Percentiles rank a stretch among this genome's conserved stretches.
These are phyloP conservation scores for Parnassius orleans DNA, from an alignment of 2,888 invertebrate species.

Conservation along the genomic window DNA sequence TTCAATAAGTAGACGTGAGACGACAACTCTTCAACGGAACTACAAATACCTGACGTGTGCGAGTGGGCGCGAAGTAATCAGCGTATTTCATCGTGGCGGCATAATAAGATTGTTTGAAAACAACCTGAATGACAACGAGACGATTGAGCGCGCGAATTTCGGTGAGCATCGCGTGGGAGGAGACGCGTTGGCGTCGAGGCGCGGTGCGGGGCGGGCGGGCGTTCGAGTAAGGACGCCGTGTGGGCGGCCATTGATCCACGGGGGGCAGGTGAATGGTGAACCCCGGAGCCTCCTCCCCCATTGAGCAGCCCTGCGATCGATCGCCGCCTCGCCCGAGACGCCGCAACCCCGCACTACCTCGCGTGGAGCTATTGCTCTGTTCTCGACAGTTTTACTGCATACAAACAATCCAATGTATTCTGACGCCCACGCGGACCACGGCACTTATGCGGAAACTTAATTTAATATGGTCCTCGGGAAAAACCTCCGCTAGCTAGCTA, in stretches of 20 bases:
- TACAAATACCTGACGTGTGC: neutral
- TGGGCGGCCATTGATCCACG: constrained; percentile 77
- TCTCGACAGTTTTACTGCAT: constrained; percentile 17
- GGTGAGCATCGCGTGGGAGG: constrained; percentile 66
- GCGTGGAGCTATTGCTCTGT: constrained; percentile 23
- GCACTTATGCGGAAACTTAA: constrained; percentile 21
- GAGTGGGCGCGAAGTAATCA: constrained; percentile 1
- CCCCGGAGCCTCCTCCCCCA: constrained; percentile 57
- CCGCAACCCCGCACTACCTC: constrained; percentile 33
- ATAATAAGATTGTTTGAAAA: constrained; percentile 61
- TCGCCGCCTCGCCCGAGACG: constrained; percentile 46
- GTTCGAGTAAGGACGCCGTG: constrained; percentile 50
- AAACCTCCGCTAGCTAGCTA: neutral
- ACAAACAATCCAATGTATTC: constrained; percentile 20
- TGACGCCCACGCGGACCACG: constrained; percentile 21
- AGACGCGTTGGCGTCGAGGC: constrained; percentile 54
- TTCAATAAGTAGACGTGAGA: too few relatives aligned
- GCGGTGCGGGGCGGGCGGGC: constrained; percentile 35
- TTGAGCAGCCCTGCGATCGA: constrained; percentile 63
- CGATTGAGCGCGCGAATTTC: constrained; percentile 25
- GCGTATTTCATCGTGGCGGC: constrained; percentile 22
- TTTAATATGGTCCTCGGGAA: constrained; percentile 16
- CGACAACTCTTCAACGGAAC: too few relatives aligned
- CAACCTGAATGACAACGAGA: constrained; percentile 12
- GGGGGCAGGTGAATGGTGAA: constrained; percentile 74